Base-by-base conservation (phyloP, 2,888 invertebrate species). In the Apomyelois bistriatella region DNA sequence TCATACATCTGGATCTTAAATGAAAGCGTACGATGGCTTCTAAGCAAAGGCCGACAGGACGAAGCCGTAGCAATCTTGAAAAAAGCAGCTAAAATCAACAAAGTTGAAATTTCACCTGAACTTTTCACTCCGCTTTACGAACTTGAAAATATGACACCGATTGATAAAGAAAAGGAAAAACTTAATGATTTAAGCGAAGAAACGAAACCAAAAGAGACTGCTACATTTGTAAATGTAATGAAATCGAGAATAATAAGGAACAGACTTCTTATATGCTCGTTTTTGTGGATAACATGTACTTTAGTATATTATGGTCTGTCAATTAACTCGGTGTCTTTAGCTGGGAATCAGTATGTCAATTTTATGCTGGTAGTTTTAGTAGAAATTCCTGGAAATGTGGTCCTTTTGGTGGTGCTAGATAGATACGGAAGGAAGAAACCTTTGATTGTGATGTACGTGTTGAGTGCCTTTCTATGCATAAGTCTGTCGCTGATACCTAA, bases 281-380 rank as follows among this genome's bases (percentile, higher is more conserved):
- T 94, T 66, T 92, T 95, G 66, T 96, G 96, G 96, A 93, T 95
- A 6, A 94, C 95, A 0, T 95, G 94, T 72, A 94, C 95, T 0
- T 93, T 96, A 65, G 94, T 96, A 4, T 96, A 95, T 72, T 96
- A 95, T 64, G 96, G 96, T 0, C 78, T 96, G 10, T 95, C 95
- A 0, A 90, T 96, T 53, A 95, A 95, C 74, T 94, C 96, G 0
- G 95, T 95, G 1, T 91, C 94, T 0, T 79, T 96, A 52, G 93
- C 93, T 38, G 95, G 95, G 0, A 93, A 95, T 74, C 94, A 93
- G 68, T 96, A 96, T 72, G 72, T 94, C 8, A 96, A 96, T 77
- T 96, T 96, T 65, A 94, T 95, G 65, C 85, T 72, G 78, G 92
- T 78, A 71, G 93, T 72, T 65, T 92, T 80, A 47, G 92, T 94